phyloP scores from a whole-genome alignment of 1,140 invertebrate genomes.

The Dinoponera quadriceps region DNA sequence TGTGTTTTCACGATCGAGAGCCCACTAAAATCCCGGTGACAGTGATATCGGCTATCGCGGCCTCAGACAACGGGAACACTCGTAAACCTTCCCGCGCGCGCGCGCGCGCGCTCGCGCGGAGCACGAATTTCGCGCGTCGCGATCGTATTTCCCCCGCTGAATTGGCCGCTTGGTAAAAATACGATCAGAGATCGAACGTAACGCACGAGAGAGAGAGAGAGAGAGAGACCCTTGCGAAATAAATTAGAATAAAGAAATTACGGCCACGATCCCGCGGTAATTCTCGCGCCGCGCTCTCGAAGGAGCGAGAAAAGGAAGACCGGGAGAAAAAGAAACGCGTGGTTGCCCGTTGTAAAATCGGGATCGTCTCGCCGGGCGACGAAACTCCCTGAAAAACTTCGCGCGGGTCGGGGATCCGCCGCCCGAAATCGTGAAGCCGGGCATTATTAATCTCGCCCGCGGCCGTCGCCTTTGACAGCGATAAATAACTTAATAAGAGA shows the following conservation, averaged over 20 bases:
- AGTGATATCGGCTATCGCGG: slow-evolving; percentile 54
- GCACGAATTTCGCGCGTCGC: slow-evolving; percentile 36
- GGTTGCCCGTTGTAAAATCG: neutral
- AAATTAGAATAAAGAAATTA: slow-evolving; percentile 43
- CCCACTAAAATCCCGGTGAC: slow-evolving; percentile 46
- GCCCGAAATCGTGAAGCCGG: no score
- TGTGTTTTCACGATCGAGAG: slow-evolving; percentile 63
- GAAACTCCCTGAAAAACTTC: no score
- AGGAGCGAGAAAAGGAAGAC: no score
- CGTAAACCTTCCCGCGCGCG: slow-evolving; percentile 54
- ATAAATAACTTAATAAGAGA: no score
- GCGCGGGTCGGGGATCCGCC: neutral
- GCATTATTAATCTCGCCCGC: no score
- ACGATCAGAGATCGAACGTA: slow-evolving; percentile 25
- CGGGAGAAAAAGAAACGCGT: neutral
- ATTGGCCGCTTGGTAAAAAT: slow-evolving; percentile 34
- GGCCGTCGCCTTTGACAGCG: no score
- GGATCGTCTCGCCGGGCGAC: neutral
- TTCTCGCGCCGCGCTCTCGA: neutral
- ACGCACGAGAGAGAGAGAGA: slow-evolving; percentile 1
- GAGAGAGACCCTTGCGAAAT: slow-evolving; percentile 7
- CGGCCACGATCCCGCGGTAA: neutral
- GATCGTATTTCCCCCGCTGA: slow-evolving; percentile 35
- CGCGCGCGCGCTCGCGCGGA: neutral
- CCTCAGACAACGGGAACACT: slow-evolving; percentile 60